Conservation (phyloP, 2,797 vertebrate species). For the Gymnothorax javanicus region DNA sequence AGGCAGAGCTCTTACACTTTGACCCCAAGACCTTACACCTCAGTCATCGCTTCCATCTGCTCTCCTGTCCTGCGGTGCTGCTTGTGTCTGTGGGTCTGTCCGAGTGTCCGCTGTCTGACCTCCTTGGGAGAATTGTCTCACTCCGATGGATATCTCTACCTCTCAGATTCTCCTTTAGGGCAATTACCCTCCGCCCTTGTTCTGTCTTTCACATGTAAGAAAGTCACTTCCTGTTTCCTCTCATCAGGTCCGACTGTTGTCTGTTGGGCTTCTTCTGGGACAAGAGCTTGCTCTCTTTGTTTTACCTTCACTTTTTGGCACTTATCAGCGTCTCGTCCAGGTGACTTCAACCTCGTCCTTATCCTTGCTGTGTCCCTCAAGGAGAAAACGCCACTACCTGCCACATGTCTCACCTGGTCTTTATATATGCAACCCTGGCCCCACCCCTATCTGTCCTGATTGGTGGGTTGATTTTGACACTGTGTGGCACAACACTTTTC, state of each 20-base stretch:
- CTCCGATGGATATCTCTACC: no score
- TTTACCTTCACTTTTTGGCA: not conserved
- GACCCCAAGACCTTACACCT: no score
- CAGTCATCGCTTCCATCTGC: no score
- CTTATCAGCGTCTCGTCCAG: not conserved
- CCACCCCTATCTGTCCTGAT: conserved; percentile 67
- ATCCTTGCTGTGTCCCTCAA: conserved; percentile 59
- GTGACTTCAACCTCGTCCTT: conserved; percentile 59
- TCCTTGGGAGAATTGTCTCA: no score
- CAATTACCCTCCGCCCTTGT: no score
- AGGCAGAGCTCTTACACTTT: no score
- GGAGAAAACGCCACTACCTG: conserved; percentile 43
- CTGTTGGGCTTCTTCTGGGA: not conserved
- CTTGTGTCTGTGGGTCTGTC: conserved; percentile 23
- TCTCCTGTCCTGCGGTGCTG: conserved; percentile 40
- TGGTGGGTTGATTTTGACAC: conserved; percentile 64
- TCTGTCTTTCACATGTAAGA: no score
- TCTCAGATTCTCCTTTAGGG: no score
- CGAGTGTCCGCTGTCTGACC: not conserved
- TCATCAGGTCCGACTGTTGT: not conserved
- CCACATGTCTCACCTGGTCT: conserved; percentile 76
- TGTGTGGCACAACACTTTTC: conserved; percentile 51
- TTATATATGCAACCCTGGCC: conserved; percentile 63
- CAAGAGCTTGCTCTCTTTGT: not conserved
- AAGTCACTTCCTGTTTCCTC: no score